Conservation (phyloP, 2,113 vertebrate species). For the Eretmochelys imbricata region DNA sequence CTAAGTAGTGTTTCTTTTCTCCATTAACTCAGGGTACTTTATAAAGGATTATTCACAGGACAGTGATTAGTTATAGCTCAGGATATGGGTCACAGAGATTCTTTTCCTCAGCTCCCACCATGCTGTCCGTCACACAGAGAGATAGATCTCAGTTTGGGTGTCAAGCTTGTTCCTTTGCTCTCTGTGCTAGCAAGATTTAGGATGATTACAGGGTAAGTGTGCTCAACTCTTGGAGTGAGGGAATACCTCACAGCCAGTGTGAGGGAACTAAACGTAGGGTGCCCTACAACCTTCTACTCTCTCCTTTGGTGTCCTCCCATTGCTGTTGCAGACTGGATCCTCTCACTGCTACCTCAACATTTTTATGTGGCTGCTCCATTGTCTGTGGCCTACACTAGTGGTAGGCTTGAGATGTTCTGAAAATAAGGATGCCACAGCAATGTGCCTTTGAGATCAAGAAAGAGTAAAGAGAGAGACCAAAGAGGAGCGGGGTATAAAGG, state of each 20-base stretch:
- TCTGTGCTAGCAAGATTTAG: background rate
- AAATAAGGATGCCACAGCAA: accelerated
- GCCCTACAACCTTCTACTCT: background rate
- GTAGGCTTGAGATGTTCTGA: background rate
- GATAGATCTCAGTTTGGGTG: background rate
- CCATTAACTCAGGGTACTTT: constrained; percentile 26
- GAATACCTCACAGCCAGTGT: accelerated
- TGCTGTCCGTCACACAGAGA: background rate
- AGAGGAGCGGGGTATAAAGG: background rate
- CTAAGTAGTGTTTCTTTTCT: background rate
- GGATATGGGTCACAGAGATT: background rate
- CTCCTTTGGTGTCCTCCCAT: background rate
- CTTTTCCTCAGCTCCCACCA: background rate
- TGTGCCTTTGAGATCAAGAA: background rate
- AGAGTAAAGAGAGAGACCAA: background rate
- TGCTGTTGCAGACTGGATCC: background rate
- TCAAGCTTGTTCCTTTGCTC: background rate
- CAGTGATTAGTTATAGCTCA: constrained; percentile 11
- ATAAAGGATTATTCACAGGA: constrained; percentile 42
- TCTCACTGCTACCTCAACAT: background rate
- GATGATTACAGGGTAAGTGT: accelerated
- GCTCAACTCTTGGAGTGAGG: background rate
- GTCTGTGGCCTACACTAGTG: background rate
- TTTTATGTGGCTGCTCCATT: background rate
- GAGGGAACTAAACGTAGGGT: background rate